Conservation (phyloP, 2,113 vertebrate genomes). For the Chascanopsetta lugubris region DNA sequence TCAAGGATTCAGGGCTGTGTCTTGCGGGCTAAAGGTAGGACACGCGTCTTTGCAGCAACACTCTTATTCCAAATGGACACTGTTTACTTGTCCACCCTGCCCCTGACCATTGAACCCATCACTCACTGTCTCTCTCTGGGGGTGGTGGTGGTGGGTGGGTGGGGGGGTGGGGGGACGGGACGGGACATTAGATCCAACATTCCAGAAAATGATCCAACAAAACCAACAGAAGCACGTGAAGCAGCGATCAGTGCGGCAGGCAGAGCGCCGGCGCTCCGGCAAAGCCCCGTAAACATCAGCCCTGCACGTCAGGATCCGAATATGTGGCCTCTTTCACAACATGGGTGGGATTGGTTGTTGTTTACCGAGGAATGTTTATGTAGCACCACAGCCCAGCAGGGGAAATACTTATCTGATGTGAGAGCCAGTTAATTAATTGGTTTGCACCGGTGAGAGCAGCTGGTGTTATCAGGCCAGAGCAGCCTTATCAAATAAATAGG, state of each 20-base stretch:
- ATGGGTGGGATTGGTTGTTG: constrained; percentile 72
- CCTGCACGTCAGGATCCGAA: constrained; percentile 55
- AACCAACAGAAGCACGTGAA: constrained; percentile 6
- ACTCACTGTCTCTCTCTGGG: too few relatives aligned
- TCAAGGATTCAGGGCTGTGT: constrained; percentile 62
- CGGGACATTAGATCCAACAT: not conserved
- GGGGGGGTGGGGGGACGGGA: too few relatives aligned
- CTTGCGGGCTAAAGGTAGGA: constrained; percentile 40
- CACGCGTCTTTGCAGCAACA: not conserved
- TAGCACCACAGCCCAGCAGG: constrained; percentile 53
- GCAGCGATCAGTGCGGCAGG: constrained; percentile 19
- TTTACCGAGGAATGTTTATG: constrained; percentile 75
- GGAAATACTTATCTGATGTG: constrained; percentile 71
- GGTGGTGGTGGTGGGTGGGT: too few relatives aligned
- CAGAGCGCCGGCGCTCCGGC: constrained; percentile 30
- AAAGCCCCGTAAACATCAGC: constrained; percentile 45
- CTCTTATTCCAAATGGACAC: not conserved
- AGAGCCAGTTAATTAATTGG: constrained; percentile 62
- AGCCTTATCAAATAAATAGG: constrained; percentile 19
- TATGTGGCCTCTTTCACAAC: constrained; percentile 71
- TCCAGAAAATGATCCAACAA: constrained; percentile 10
- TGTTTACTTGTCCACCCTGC: not conserved
- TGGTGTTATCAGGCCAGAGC: constrained; percentile 14
- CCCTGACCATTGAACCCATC: not conserved
- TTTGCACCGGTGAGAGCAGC: constrained; percentile 38